Conservation (phyloP, 92 coral and sea anemone genomes). For the Phenganax stokvisi region DNA sequence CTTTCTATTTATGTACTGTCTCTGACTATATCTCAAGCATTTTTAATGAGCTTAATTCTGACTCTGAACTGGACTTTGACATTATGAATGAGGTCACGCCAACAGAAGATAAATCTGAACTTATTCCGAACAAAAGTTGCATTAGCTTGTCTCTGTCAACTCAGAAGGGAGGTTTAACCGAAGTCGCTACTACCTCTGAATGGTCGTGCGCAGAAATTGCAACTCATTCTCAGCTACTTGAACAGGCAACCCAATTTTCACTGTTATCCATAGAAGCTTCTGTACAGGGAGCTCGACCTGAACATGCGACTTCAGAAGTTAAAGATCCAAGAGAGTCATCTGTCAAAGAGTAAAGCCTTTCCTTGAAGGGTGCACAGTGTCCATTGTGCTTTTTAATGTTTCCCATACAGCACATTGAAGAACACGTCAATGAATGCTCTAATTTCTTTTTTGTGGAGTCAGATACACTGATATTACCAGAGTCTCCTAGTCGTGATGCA, state of each 20-base stretch:
- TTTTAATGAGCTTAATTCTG: constrained; percentile 19
- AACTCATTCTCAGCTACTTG: too few species aligned
- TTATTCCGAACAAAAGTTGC: too few species aligned
- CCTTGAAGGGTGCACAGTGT: background rate
- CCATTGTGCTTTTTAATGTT: constrained; percentile 6
- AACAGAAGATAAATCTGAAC: constrained; percentile 3
- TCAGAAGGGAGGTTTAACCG: too few species aligned
- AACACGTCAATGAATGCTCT: constrained; percentile 55
- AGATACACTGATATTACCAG: background rate
- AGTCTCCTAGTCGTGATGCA: background rate
- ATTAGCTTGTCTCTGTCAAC: too few species aligned
- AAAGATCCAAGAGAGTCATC: too few species aligned
- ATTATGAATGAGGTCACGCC: background rate
- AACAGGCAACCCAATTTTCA: too few species aligned
- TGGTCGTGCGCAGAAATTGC: too few species aligned
- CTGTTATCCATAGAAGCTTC: too few species aligned
- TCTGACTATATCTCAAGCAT: constrained; percentile 53
- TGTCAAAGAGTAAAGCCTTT: too few species aligned
- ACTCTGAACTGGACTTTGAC: background rate
- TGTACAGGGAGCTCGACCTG: background rate
- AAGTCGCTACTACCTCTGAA: too few species aligned
- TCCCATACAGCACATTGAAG: constrained; percentile 41
- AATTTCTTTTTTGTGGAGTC: constrained; percentile 47
- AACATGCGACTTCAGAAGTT: background rate
- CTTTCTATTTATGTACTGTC: constrained; percentile 48